These are phyloP conservation scores for Procambarus clarkii DNA, from an alignment of 1,140 invertebrate genomes.

Conservation along the genomic window DNA sequence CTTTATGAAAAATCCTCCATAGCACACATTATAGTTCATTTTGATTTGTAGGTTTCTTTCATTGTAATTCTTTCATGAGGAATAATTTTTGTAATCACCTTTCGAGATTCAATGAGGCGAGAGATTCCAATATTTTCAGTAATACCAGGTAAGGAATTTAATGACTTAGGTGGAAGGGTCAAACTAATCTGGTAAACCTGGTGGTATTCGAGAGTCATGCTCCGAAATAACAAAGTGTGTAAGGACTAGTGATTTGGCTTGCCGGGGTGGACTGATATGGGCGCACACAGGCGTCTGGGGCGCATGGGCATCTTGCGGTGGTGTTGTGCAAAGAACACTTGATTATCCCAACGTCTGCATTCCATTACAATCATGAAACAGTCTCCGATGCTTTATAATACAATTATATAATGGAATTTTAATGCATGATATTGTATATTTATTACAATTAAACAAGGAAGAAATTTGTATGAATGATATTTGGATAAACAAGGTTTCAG, in stretches of 20 bases:
- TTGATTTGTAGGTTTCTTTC: conserved; percentile 67
- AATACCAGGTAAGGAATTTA: conserved; percentile 31
- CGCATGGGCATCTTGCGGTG: conserved; percentile 52
- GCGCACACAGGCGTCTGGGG: conserved; percentile 38
- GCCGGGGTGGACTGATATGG: conserved; percentile 68
- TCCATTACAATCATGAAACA: not conserved
- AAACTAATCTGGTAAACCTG: conserved; percentile 40
- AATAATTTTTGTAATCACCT: conserved; percentile 50
- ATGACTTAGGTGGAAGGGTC: conserved; percentile 22
- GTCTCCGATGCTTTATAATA: not conserved
- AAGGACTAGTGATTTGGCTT: conserved; percentile 70
- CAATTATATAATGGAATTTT: not conserved
- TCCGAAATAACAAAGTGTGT: conserved; percentile 60
- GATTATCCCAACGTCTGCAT: conserved; percentile 27
- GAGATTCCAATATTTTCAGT: conserved; percentile 60
- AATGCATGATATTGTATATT: not conserved
- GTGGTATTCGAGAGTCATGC: conserved; percentile 55
- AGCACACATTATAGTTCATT: conserved; percentile 69
- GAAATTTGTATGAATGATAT: not conserved
- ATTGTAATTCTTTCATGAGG: conserved; percentile 48
- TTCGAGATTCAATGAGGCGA: conserved; percentile 63
- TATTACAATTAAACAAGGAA: not conserved
- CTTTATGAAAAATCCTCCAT: conserved; percentile 67
- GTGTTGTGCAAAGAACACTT: conserved; percentile 54
- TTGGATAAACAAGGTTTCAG: conserved; percentile 36